These are phyloP conservation scores for Gastrophysa polygoni DNA, from an alignment of 2,888 invertebrate genomes.

Conservation along the genomic window DNA sequence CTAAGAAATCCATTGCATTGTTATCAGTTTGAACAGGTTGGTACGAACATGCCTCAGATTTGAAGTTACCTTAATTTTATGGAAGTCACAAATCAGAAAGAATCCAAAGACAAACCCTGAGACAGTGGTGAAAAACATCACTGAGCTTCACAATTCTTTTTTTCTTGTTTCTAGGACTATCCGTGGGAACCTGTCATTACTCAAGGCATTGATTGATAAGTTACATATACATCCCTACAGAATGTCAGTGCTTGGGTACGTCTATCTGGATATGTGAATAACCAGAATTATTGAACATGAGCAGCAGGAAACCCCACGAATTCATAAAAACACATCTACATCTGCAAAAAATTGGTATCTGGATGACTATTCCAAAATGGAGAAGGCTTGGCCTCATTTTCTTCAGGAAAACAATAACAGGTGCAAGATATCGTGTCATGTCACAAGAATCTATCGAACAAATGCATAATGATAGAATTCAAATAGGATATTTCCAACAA, in stretches of 20 bases:
- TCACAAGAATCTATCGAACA: background rate
- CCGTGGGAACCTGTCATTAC: slow-evolving; percentile 1
- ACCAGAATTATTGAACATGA: background rate
- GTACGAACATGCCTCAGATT: background rate
- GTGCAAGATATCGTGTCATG: background rate
- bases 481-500: slow-evolving; percentile 1
- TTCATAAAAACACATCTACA: background rate
- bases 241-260: background rate
- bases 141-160: background rate
- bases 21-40: slow-evolving; percentile 8
- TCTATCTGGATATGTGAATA: background rate
- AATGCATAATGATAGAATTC: background rate
- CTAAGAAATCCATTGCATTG: slow-evolving; percentile 2
- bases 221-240: background rate
- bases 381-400: background rate
- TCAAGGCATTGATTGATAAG: background rate
- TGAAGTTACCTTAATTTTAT: no score
- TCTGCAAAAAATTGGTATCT: background rate
- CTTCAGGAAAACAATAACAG: background rate
- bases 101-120: background rate
- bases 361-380: background rate
- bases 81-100: background rate
- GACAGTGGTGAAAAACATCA: background rate
- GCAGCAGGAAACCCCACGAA: background rate
- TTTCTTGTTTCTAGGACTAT: background rate